phyloP scores from a whole-genome alignment of 2,888 invertebrate species.

The Molanna angustata region DNA sequence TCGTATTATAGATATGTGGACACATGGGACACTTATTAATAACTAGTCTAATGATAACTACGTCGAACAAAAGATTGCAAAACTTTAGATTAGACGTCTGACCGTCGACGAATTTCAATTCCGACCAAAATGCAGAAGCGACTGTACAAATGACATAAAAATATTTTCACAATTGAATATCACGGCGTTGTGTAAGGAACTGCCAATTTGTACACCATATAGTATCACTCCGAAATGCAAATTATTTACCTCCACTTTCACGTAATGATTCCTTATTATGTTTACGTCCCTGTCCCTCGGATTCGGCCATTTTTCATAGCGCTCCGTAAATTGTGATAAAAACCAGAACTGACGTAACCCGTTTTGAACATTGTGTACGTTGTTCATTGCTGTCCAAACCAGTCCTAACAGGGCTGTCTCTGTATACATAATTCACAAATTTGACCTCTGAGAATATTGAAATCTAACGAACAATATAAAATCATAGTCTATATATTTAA shows the following conservation, averaged over 20 bases:
- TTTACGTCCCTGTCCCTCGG: conserved; percentile 49
- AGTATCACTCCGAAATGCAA: conserved; percentile 10
- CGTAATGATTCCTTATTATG: conserved; percentile 48
- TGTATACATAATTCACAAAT: no score
- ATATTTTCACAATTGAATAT: conserved; percentile 5
- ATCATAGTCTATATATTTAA: no score
- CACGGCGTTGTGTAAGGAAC: conserved; percentile 6
- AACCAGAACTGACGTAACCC: conserved; percentile 48
- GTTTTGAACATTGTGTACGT: conserved; percentile 47
- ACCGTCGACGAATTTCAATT: conserved; percentile 9
- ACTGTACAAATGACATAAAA: conserved; percentile 11
- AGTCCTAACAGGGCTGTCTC: no score
- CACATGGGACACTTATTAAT: conserved; percentile 4
- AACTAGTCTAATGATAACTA: conserved; percentile 15
- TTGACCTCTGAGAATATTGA: no score
- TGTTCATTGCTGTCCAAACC: conserved; percentile 13
- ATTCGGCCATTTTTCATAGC: conserved; percentile 54
- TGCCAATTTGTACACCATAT: conserved; percentile 10
- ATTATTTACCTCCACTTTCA: conserved; percentile 54
- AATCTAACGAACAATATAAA: no score
- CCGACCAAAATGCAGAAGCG: conserved; percentile 8
- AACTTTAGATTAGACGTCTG: conserved; percentile 15
- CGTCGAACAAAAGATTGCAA: conserved; percentile 23
- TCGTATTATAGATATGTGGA: neutral
- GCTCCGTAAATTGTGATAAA: neutral